Evolutionary conservation across 2,797 vertebrate species (phyloP), one percentile per base, ranked within the genome.

Genomic region (Perdix hodgsoniae): DNA sequence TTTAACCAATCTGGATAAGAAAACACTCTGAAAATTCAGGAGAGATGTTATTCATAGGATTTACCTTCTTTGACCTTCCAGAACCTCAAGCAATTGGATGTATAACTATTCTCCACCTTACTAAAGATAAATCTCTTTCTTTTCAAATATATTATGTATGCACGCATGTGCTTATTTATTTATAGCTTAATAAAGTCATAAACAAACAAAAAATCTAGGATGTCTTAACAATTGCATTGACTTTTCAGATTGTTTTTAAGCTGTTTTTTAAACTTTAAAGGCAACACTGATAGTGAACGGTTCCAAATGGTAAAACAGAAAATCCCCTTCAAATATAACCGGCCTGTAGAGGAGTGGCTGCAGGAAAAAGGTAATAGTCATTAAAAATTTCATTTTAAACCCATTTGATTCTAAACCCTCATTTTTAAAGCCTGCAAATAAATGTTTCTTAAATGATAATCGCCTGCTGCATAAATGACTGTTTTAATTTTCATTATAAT

Each of bases 281-380:
- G 99, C 97, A 99, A 99, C 98, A 99, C 98, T 98, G 99, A 99
- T 98, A 98, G 98, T 98, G 99, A 99, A 98, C 98, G 99, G 97
- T 98, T 98, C 98, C 98, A 99, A 98, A 99, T 99, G 98, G 99
- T 99, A 98, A 99, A 98, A 98, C 99, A 99, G 99, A 99, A 99
- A 99, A 99, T 99, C 97, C 99, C 99, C 97, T 99, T 99, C 98
- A 99, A 99, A 99, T 99, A 99, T 98, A 96, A 98, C 98, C 98
- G 99, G 97, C 99, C 99, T 26, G 98, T 99, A 98, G 99, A 99
- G 93, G 99, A 99, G 95, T 99, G 99, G 98, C 99, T 99, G 83
- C 99, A 99, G 97, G 99, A 99, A 97, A 99, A 99, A 99, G 99
- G 99, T 99, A 99, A 99, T 96, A 97, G 96, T 97, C 96, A 90